Base-by-base conservation (phyloP, 2,888 invertebrate genomes). In the Stratiomys singularior region DNA sequence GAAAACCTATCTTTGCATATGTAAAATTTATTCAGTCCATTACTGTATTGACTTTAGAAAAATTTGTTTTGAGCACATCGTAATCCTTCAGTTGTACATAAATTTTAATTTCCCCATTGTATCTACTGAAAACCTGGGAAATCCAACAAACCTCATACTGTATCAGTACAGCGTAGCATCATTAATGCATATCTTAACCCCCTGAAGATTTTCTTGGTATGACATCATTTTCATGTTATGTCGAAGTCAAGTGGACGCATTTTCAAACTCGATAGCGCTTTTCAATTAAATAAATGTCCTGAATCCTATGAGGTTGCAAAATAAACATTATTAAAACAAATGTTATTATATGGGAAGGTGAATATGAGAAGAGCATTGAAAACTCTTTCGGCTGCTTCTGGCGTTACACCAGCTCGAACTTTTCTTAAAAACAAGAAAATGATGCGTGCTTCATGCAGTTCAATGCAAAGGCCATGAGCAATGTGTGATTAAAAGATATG, bases 181-280 rank as follows among this genome's bases (percentile, higher is more conserved):
- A 37, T 37, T 37, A 37, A 37, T 3, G 9, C 3, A 3, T 37
- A 9, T 5, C 37, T 9, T 5, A 3, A 78, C 76, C 79, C 77
- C 79, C 77, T 18, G 79, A 79, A 77, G 79, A 71, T 76, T 58
- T n/a, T 23, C 67, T 58, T 79, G 78, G 79, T 78, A 78, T 79
- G 79, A 79, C 76, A 79, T 76, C 64, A 76, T 76, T 79, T 72
- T 66, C 79, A 79, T 79, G 79, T 79, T 79, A 71, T 76, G 66
- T 78, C 76, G 78, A 78, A 79, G 78, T 79, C 72, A 76, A 78
- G 76, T 56, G 47, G 58, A 78, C 64, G 58, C 58, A 7, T 37
- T 58, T 58, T 72, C 30, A 44, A 21, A 72, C 23, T 74, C 15
- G 37, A 13, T 27, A 21, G 60, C 23, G 72, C 9, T 46, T 69